Evolutionary conservation across 2,888 invertebrate genomes (phyloP).

Genomic region (Trissoscelio sp.): DNA sequence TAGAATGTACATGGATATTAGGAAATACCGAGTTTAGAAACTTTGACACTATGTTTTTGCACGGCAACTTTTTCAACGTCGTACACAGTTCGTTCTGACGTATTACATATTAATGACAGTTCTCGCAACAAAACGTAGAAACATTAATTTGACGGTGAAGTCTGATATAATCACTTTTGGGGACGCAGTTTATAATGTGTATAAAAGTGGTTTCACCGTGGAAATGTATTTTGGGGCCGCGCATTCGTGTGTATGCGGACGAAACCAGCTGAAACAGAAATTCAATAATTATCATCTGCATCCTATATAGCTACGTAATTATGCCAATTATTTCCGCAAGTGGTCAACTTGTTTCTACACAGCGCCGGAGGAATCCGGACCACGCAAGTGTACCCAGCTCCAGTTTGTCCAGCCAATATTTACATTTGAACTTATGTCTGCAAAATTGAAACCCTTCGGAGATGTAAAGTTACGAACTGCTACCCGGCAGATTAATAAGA

Average conservation of each 20-base stretch:
- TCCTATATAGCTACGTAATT: conserved; percentile 47
- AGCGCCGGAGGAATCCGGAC: conserved; percentile 29
- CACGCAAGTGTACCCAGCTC: conserved; percentile 16
- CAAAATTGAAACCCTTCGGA: conserved; percentile 21
- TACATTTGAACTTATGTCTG: conserved; percentile 29
- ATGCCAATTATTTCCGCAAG: conserved; percentile 61
- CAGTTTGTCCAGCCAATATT: conserved; percentile 31
- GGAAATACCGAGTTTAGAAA: conserved; percentile 4
- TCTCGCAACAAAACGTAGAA: conserved; percentile 22
- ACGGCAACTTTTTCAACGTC: background rate
- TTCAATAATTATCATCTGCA: conserved; percentile 54
- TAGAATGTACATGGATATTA: conserved; percentile 2
- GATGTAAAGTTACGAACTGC: conserved; percentile 5
- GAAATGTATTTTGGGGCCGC: conserved; percentile 30
- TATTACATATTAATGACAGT: conserved; percentile 28
- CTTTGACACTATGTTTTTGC: background rate
- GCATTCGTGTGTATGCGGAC: conserved; percentile 1
- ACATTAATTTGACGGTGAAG: conserved; percentile 33
- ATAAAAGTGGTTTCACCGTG: conserved; percentile 37
- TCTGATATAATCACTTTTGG: conserved; percentile 23
- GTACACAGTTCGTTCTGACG: background rate
- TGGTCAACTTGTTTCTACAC: conserved; percentile 58
- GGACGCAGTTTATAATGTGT: conserved; percentile 27
- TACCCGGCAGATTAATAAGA: background rate
- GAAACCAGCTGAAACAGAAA: conserved; percentile 41